These are phyloP conservation scores for Polyommatus iphigenia DNA, from an alignment of 2,888 invertebrate species.

Conservation along the genomic window DNA sequence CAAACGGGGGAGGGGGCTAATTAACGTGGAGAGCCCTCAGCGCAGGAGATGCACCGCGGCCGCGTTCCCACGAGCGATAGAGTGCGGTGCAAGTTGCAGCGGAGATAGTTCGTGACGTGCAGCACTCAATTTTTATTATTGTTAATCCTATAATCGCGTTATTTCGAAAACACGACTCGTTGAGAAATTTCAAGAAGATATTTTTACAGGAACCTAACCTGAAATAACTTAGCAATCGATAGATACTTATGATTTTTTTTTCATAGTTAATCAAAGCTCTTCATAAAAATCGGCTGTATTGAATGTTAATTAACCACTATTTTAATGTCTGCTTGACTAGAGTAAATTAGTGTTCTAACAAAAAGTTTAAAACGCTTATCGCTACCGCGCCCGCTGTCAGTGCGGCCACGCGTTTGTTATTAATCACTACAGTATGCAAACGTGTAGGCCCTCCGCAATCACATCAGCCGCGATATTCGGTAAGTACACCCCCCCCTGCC, in stretches of 20 bases:
- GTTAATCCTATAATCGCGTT: too few species aligned
- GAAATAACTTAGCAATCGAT: too few species aligned
- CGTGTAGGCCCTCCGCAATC: slow-evolving; percentile 31
- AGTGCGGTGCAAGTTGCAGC: slow-evolving; percentile 25
- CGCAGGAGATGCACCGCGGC: slow-evolving; percentile 25
- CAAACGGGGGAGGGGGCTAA: slow-evolving; percentile 30
- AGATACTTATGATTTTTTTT: too few species aligned
- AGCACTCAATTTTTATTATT: too few species aligned
- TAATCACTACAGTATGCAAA: slow-evolving; percentile 32
- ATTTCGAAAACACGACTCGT: too few species aligned
- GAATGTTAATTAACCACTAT: too few species aligned
- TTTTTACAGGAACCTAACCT: too few species aligned
- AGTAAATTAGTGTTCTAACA: too few species aligned
- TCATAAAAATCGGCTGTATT: too few species aligned
- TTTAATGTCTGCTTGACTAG: too few species aligned
- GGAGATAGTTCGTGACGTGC: background rate
- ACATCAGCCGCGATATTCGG: slow-evolving; percentile 29
- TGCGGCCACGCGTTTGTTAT: background rate
- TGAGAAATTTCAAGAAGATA: too few species aligned
- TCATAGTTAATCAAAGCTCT: too few species aligned
- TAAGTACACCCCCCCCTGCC: background rate
- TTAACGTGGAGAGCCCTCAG: slow-evolving; percentile 35
- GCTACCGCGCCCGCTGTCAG: background rate
- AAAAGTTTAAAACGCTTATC: background rate
- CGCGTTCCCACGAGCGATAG: slow-evolving; percentile 16